Base-by-base conservation (phyloP, 2,797 vertebrate species). In the Chromis chromis region DNA sequence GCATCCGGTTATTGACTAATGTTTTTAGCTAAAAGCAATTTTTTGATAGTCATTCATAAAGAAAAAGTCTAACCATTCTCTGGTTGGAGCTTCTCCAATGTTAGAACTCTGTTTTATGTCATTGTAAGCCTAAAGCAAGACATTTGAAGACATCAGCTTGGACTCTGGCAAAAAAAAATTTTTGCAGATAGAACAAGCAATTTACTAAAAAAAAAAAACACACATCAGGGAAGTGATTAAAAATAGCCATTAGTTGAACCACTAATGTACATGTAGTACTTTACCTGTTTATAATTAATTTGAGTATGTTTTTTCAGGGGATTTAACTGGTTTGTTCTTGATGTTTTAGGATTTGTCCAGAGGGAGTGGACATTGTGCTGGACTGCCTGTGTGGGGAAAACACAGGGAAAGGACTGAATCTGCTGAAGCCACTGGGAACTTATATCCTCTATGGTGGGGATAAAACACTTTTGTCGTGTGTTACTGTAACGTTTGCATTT, bases 301-400 rank as follows among this genome's bases (percentile, higher is more conserved):
- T 24, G 1, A 36, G 16, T 36, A 11, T 19, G 25, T 25, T 25
- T 65, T 40, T 52, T 27, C 19, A 10, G 46, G 9, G 46, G 46
- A 49, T n/a, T 36, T 36, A 10, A 36, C 33, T 69, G 19, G 28
- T 71, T 62, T 76, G 25, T 56, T 56, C 5, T 68, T 81, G 62
- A 4, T 81, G 57, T 79, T 84, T 91, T 76, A 99, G 98, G 94
- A 96, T 99, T 88, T 98, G 96, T 21, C 91, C 96, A 31, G 97
- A 99, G 64, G 98, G 98, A 61, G 96, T 99, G 36, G 98, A 99
- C 91, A 95, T 99, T 22, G 97, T 99, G 79, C 90, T 99, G 91
- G 98, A 99, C 88, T 98, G 96, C 82, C 93, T 99, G 63, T 98
- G 97, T 92, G 98, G 98, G 63, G 98, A 99, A 88, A 99, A 98